Evolutionary conservation across 2,113 vertebrate genomes (phyloP).

Genomic region (Lepus europaeus): DNA sequence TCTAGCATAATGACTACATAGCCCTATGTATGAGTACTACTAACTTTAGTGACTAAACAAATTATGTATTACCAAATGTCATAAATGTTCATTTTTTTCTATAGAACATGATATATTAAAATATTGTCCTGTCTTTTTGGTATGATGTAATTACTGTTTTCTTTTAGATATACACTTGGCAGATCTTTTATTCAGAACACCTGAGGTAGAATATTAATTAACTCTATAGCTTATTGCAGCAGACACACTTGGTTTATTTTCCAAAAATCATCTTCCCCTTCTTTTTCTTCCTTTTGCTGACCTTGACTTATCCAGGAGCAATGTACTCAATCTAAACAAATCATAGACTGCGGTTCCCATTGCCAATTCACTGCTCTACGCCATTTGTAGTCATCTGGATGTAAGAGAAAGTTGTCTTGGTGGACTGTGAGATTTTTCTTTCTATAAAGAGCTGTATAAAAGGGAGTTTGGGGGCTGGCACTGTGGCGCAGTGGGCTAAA

Average conservation of each 20-base stretch:
- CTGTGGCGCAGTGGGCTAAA: too few species aligned
- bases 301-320: neutral
- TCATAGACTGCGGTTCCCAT: neutral
- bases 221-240: neutral
- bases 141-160: neutral
- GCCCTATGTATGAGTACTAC: neutral
- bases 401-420: neutral
- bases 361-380: neutral
- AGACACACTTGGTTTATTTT: neutral
- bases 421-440: too few species aligned
- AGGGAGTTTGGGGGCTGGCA: too few species aligned
- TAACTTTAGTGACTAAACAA: neutral
- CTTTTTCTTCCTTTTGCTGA: neutral
- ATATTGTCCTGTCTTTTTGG: neutral
- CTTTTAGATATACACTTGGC: neutral
- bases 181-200: constrained; percentile 10
- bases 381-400: neutral
- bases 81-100: neutral
- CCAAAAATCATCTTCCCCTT: neutral
- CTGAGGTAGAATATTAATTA: neutral
- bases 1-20: neutral
- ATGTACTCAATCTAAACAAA: neutral
- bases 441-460: too few species aligned
- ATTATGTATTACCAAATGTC: neutral
- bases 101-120: neutral